A percentile compares a stretch with the other conserved stretches of the same genome.
phyloP scores from a whole-genome alignment of 2,888 invertebrate species.

The Lasioglossum malachurum region DNA sequence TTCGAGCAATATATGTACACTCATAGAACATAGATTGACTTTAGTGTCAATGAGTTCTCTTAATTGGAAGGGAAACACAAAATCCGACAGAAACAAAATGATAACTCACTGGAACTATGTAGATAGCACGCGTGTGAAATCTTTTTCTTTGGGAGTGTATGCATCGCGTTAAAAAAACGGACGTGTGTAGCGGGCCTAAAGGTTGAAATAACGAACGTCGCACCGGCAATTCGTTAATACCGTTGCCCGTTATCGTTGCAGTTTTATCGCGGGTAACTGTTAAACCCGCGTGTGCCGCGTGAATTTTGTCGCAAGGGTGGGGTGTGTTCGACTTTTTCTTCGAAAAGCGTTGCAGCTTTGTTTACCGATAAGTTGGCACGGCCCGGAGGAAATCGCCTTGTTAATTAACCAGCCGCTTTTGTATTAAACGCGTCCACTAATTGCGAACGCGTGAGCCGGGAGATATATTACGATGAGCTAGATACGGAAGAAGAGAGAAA shows the following conservation, averaged over 20 bases:
- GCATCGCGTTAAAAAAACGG: too few relatives aligned
- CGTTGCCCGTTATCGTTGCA: conserved; percentile 31
- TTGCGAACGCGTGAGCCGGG: conserved; percentile 76
- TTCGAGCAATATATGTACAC: too few relatives aligned
- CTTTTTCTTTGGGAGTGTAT: too few relatives aligned
- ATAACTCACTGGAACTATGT: too few relatives aligned
- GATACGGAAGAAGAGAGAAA: conserved; percentile 58
- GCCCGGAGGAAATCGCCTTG: conserved; percentile 57
- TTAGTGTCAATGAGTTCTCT: too few relatives aligned
- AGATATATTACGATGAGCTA: conserved; percentile 77
- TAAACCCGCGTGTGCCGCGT: conserved; percentile 2
- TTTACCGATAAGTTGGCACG: conserved; percentile 30
- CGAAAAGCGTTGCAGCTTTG: conserved; percentile 24
- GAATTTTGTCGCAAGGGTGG: not conserved
- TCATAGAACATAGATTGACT: too few relatives aligned
- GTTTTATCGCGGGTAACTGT: conserved; percentile 34
- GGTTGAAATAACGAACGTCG: conserved; percentile 36
- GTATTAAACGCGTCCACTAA: conserved; percentile 73
- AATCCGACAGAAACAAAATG: too few relatives aligned
- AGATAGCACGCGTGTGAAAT: too few relatives aligned
- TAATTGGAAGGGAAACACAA: too few relatives aligned
- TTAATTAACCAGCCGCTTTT: conserved; percentile 69
- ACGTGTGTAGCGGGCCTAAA: not conserved
- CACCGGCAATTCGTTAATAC: conserved; percentile 27
- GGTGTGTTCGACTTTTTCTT: not conserved